phyloP scores from a whole-genome alignment of 2,797 vertebrate species.

The Mormyrus hasselquistii region DNA sequence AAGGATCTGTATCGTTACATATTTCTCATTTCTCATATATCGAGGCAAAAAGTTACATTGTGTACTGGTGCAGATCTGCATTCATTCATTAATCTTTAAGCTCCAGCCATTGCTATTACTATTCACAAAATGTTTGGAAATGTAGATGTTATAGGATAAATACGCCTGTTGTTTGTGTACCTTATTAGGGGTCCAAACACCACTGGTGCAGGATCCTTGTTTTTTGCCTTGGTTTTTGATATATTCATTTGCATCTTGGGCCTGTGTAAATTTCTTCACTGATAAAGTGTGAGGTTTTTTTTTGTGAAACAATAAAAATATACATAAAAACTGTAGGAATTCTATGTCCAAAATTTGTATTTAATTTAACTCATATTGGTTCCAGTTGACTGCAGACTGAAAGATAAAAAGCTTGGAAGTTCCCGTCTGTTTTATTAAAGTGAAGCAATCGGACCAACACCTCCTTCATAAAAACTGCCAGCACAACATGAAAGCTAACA shows the following conservation, averaged over 20 bases:
- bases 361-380: neutral
- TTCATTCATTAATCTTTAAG: neutral
- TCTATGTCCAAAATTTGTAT: neutral
- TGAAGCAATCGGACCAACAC: slow-evolving; percentile 26
- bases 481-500: slow-evolving; percentile 6
- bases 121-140: neutral
- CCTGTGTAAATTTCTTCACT: neutral
- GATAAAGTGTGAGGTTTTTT: neutral
- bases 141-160: neutral
- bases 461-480: slow-evolving; percentile 17
- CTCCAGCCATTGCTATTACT: neutral
- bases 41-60: neutral
- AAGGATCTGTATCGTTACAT: neutral
- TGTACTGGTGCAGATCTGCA: neutral
- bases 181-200: neutral
- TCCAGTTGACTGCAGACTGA: neutral
- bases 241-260: neutral
- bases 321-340: neutral
- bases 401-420: neutral
- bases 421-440: neutral
- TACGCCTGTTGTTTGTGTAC: neutral
- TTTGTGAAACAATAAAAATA: neutral
- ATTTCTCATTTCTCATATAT: neutral
- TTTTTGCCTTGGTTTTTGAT: neutral
- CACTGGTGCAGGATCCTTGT: neutral